Evolutionary conservation across 37 sponge, comb jelly and placozoan species (phyloP), one percentile per base, ranked within the genome.

Genomic region (Amphimedon queenslandica): DNA sequence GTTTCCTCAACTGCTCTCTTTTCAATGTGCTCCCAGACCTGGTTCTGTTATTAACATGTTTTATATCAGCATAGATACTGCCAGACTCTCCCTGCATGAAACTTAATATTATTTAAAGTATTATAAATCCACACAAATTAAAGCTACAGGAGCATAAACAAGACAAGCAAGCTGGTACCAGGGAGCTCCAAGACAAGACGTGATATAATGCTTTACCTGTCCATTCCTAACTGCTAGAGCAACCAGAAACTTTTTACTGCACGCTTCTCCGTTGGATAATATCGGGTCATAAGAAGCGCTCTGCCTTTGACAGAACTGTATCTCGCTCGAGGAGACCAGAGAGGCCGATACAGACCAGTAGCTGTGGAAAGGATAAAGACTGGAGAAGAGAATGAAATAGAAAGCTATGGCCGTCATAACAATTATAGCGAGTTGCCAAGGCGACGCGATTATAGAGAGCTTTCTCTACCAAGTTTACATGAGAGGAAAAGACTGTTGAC

Each of bases 1-100:
- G 93, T 61, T 84, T 92, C 38, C 42, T 76, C 58, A 92, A 69
- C 39, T 92, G 81, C 70, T 84, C 74, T 32, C 66, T 79, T n/a
- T 70, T 67, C 0, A 57, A 32, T 58, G 41, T 30, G 3, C 63
- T 35, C 40, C 18, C 36, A 4, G 34, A 8, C 29, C 56, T 64
- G 20, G 73, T 75, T 42, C 77, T 72, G 53, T 82, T 67, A 28
- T 58, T 72, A 39, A 90, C 86, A 69, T 66, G 63, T 57, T 63
- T 69, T 0, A 90, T 73, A 42, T 69, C 76, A 13, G 86, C 90
- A 77, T 77, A 80, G 25, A 90, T 55, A 36, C 76, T 55, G 53
- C 67, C 72, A 11, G 90, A 72, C 43, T 78, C 77, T 18, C 80
- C 80, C 90, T 89, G 47, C n/a, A n/a, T n/a, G n/a, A n/a, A n/a